Percentiles rank a stretch among this genome's conserved stretches.
phyloP scores from a whole-genome alignment of 2,888 invertebrate species.

The Saturnia pavonia region DNA sequence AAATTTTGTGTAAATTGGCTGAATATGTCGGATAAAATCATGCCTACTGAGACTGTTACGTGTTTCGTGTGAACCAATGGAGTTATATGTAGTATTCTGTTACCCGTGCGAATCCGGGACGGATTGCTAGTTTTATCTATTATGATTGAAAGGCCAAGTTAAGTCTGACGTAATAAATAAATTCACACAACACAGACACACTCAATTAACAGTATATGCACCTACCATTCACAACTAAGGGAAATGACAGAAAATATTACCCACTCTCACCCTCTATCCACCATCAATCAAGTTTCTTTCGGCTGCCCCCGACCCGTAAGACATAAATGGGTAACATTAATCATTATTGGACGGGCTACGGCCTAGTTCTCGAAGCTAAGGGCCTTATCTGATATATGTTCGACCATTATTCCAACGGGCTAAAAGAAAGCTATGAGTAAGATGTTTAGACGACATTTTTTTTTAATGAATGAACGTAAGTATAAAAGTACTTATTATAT shows the following conservation, averaged over 20 bases:
- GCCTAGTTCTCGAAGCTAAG: slow-evolving; percentile 50
- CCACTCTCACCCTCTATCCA: slow-evolving; percentile 45
- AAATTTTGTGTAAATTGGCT: no score
- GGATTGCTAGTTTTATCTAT: no score
- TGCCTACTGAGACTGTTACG: no score
- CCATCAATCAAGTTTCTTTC: slow-evolving; percentile 72
- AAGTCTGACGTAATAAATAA: background rate
- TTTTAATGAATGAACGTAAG: no score
- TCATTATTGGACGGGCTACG: slow-evolving; percentile 65
- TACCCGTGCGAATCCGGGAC: no score
- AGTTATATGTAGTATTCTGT: no score
- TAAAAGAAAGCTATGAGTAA: slow-evolving; percentile 22
- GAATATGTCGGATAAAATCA: no score
- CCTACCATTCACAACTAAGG: slow-evolving; percentile 27
- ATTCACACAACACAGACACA: no score
- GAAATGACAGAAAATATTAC: slow-evolving; percentile 59
- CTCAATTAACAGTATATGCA: background rate
- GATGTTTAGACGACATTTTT: slow-evolving; percentile 22
- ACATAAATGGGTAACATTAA: slow-evolving; percentile 70
- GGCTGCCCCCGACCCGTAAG: slow-evolving; percentile 49
- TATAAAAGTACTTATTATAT: no score
- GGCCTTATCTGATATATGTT: slow-evolving; percentile 51
- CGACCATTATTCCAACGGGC: slow-evolving; percentile 39
- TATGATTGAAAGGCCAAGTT: no score
- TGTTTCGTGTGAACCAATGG: no score